These are phyloP conservation scores for Probaryconus sp. DNA, from an alignment of 1,140 invertebrate genomes.

Conservation along the genomic window DNA sequence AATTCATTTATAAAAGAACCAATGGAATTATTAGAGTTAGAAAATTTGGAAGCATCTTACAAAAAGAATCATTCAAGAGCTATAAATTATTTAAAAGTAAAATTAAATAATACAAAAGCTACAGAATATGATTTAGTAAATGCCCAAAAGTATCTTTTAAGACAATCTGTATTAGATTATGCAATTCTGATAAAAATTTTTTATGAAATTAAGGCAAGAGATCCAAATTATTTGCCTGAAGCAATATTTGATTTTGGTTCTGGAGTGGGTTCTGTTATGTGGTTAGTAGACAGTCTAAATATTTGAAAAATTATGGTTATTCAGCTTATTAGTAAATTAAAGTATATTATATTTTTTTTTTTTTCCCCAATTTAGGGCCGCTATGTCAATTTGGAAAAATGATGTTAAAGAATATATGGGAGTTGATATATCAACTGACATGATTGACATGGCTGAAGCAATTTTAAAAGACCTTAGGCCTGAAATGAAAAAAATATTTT, in stretches of 20 bases:
- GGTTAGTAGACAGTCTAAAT: conserved; percentile 77
- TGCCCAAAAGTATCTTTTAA: conserved; percentile 84
- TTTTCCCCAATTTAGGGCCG: conserved; percentile 85
- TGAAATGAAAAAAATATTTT: conserved; percentile 82
- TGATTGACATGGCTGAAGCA: conserved; percentile 87
- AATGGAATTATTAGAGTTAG: conserved; percentile 66
- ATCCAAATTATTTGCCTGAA: conserved; percentile 85
- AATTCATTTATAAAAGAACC: conserved; percentile 31
- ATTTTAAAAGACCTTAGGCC: conserved; percentile 82
- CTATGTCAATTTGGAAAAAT: conserved; percentile 83
- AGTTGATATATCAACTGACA: conserved; percentile 87
- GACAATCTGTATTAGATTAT: conserved; percentile 86
- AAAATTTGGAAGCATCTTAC: conserved; percentile 50
- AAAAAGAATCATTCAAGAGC: conserved; percentile 63
- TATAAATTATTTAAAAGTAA: conserved; percentile 78
- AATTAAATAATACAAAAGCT: conserved; percentile 85
- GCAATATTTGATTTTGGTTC: conserved; percentile 94
- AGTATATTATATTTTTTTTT: conserved; percentile 2
- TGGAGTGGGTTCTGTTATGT: conserved; percentile 89
- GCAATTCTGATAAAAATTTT: conserved; percentile 85
- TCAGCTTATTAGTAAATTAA: conserved; percentile 8
- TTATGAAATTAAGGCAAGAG: conserved; percentile 83
- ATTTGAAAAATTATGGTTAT: neutral
- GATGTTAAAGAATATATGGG: conserved; percentile 88
- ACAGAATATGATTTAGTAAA: conserved; percentile 83